A percentile compares a stretch with the other conserved stretches of the same genome.
Conservation (phyloP, 2,888 invertebrate genomes). For the Eumerus sabulonum region DNA sequence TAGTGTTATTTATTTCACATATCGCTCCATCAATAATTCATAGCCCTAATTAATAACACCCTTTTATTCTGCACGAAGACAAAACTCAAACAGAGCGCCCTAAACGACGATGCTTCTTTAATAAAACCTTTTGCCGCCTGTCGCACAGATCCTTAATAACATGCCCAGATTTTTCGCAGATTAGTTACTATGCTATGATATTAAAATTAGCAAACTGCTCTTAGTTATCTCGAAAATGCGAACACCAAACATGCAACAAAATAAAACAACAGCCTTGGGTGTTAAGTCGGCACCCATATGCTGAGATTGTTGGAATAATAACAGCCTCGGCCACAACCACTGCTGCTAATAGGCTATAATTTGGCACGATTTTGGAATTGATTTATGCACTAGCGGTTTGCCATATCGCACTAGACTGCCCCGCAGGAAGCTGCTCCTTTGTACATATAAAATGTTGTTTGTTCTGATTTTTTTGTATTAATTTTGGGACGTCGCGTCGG, state of each 20-base stretch:
- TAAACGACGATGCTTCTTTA: slow-evolving; percentile 51
- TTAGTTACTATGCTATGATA: slow-evolving; percentile 57
- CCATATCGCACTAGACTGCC: slow-evolving; percentile 43
- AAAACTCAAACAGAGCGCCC: slow-evolving; percentile 63
- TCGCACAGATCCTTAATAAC: slow-evolving; percentile 48
- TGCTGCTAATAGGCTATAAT: slow-evolving; percentile 63
- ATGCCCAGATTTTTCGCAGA: slow-evolving; percentile 59
- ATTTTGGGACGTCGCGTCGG: no score
- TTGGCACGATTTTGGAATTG: slow-evolving; percentile 56
- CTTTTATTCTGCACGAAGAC: slow-evolving; percentile 65
- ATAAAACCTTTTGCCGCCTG: slow-evolving; percentile 59
- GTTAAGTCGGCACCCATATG: slow-evolving; percentile 59
- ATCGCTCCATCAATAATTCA: slow-evolving; percentile 76
- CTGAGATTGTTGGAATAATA: slow-evolving; percentile 53
- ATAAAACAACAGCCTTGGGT: slow-evolving; percentile 55
- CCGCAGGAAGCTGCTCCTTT: not conserved
- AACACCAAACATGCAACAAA: not conserved
- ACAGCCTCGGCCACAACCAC: slow-evolving; percentile 41
- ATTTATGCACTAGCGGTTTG: slow-evolving; percentile 54
- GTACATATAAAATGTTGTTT: not conserved
- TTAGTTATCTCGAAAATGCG: slow-evolving; percentile 11
- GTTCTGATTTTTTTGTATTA: no score
- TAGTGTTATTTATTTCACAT: slow-evolving; percentile 56
- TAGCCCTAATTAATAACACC: slow-evolving; percentile 79
- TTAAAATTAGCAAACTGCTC: slow-evolving; percentile 59